Evolutionary conservation across 35 echinoderm and acorn worm genomes (phyloP).

Genomic region (Amphiura filiformis): DNA sequence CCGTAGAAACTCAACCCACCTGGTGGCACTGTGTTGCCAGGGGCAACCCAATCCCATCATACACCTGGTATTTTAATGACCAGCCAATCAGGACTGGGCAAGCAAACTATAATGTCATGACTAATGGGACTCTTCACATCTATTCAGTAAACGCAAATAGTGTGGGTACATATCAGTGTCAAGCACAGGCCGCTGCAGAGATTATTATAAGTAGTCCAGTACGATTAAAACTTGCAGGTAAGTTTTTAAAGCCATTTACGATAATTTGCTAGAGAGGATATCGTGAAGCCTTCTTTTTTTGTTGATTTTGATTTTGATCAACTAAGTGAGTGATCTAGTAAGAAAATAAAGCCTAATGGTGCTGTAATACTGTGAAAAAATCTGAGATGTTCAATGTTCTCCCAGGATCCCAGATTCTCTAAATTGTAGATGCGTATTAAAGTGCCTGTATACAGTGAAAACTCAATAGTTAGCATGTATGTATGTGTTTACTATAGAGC

Average conservation of each 20-base stretch:
- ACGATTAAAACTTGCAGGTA: slow-evolving; percentile 45
- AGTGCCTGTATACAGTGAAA: too few relatives aligned
- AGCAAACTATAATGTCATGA: slow-evolving; percentile 6
- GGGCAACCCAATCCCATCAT: slow-evolving; percentile 32
- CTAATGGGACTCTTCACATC: slow-evolving; percentile 64
- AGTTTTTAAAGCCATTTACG: slow-evolving; percentile 14
- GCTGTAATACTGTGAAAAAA: too few relatives aligned
- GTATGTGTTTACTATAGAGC: too few relatives aligned
- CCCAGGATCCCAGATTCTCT: too few relatives aligned
- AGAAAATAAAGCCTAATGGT: too few relatives aligned
- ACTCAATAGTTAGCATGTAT: too few relatives aligned
- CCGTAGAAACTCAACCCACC: slow-evolving; percentile 24
- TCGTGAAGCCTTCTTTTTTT: background rate
- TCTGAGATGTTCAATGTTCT: too few relatives aligned
- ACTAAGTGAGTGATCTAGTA: too few relatives aligned
- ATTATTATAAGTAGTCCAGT: slow-evolving; percentile 39
- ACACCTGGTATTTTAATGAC: slow-evolving; percentile 25
- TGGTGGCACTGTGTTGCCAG: slow-evolving; percentile 63
- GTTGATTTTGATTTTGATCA: background rate
- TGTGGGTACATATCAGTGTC: slow-evolving; percentile 49
- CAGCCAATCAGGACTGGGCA: slow-evolving; percentile 27
- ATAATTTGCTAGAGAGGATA: background rate
- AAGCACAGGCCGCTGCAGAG: slow-evolving; percentile 6
- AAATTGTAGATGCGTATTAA: too few relatives aligned
- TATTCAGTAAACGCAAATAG: slow-evolving; percentile 17